Evolutionary conservation across 2,797 vertebrate genomes (phyloP).

Genomic region (Melanotaenia parkinsoni): DNA sequence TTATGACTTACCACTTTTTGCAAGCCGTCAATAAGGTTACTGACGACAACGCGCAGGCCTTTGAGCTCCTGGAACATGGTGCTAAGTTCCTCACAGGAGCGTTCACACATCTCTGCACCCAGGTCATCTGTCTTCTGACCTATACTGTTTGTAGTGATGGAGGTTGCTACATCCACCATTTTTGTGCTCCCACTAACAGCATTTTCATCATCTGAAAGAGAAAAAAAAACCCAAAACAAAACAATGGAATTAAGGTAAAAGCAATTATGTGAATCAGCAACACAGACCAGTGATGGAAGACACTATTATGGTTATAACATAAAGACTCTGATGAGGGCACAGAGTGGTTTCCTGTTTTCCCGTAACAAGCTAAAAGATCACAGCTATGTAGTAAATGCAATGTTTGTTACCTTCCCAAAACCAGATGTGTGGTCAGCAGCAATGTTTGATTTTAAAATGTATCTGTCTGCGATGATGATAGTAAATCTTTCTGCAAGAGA

Average conservation of each 20-base stretch:
- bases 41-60: conserved; percentile 89
- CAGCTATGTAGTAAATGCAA: conserved; percentile 54
- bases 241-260: conserved; percentile 6
- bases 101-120: conserved; percentile 89
- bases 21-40: conserved; percentile 91
- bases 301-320: conserved; percentile 49
- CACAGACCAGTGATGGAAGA: conserved; percentile 44
- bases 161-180: conserved; percentile 88
- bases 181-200: conserved; percentile 89
- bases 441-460: conserved; percentile 48
- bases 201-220: conserved; percentile 86
- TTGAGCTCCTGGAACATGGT: conserved; percentile 94
- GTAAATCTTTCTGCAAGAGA: conserved; percentile 48
- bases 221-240: neutral
- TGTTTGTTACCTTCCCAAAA: conserved; percentile 66
- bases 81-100: conserved; percentile 93
- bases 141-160: conserved; percentile 85
- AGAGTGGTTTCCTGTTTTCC: conserved; percentile 62
- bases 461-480: conserved; percentile 50
- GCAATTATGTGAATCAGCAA: conserved; percentile 23
- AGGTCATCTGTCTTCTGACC: conserved; percentile 82
- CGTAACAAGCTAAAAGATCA: conserved; percentile 34
- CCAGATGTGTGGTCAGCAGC: conserved; percentile 64
- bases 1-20: conserved; percentile 90
- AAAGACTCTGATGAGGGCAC: conserved; percentile 23